Base-by-base conservation (phyloP, 2,113 vertebrate genomes). In the Spea bombifrons region DNA sequence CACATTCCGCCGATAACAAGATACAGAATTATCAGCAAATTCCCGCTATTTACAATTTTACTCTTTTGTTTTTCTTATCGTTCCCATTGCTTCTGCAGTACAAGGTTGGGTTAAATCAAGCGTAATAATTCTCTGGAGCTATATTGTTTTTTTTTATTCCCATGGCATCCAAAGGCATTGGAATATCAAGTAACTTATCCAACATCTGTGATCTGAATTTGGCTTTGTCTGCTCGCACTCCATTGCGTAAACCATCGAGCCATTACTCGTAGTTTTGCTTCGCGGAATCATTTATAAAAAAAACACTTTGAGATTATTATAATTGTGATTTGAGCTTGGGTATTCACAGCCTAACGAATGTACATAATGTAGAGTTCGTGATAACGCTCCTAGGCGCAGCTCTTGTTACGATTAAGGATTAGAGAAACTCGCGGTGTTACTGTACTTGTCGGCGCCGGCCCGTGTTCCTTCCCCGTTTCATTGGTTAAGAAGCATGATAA, bases 181-280 rank as follows among this genome's bases (percentile, higher is more conserved):
- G n/a, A 43, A 79, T 50, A 79, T 79, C 73, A 79, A 73, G 77
- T 66, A 71, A 73, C 64, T 80, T 74, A 80, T 80, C 78, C 53
- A 59, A 55, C n/a, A 74, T 74, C 71, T 71, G 69, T 50, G 46
- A 16, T 70, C 46, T 7, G 67, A 50, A 70, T 70, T 44, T 16
- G 13, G 47, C 7, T 70, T 16, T 50, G 12, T 47, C 13, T 47
- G 52, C 52, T 66, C 8, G 48, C 61, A 63, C 48, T 52, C 61
- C 5, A 71, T 71, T 72, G 70, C 49, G 5, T 66, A 45, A 80
- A 45, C 49, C 77, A 73, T 52, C 53, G 8, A 80, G 61, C 78
- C 78, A 57, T 80, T 67, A 12, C 46, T 57, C 30, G n/a, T 46
- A 75, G 74, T 66, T 55, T 15, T 67, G 13, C 44, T 76, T 68